Evolutionary conservation across 2,888 invertebrate species (phyloP), one percentile per base, ranked within the genome.

Genomic region (Sarcophaga rosellei): DNA sequence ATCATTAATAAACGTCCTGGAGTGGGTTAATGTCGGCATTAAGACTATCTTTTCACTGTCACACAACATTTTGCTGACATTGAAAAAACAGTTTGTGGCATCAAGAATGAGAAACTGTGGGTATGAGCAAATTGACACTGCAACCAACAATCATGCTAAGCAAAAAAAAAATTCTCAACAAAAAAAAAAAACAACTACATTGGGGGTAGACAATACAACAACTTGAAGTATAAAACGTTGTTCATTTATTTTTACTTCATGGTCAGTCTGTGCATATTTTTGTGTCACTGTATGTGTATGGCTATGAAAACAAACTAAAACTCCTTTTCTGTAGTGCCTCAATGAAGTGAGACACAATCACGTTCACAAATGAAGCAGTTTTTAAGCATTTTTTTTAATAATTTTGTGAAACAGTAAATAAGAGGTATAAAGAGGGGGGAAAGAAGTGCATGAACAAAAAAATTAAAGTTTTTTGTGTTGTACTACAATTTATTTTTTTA

Each of bases 171-270:
- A 23, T 66, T 66, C 5, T 0, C 25, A 25, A 25, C 5, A 6
- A 5, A 25, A 25, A 25, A 23, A 4, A 61, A 65, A 72, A 76
- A 62, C 65, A 53, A 23, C 45, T 66, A 5, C 0, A 62, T 17
- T 20, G 74, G 44, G 11, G n/a, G 47, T 68, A 69, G 53, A 53
- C 1, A 17, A 53, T 4, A 53, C 12, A 53, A 53, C 53, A 45
- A 44, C 45, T 21, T 63, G 20, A 15, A 65, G 20, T 69, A 65
- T 62, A 53, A 78, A 53, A 15, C 17, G 53, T 68, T 70, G 84
- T 81, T 86, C 86, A 86, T 84, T 86, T 81, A 84, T 79, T 81
- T 86, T 74, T 81, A 81, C 81, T 84, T 84, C 86, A 86, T 81
- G 84, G 84, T 78, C 81, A 81, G 83, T 84, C 66, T 78, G 84